Conservation (phyloP, 1,140 invertebrate genomes). For the Nylanderia fulva region DNA sequence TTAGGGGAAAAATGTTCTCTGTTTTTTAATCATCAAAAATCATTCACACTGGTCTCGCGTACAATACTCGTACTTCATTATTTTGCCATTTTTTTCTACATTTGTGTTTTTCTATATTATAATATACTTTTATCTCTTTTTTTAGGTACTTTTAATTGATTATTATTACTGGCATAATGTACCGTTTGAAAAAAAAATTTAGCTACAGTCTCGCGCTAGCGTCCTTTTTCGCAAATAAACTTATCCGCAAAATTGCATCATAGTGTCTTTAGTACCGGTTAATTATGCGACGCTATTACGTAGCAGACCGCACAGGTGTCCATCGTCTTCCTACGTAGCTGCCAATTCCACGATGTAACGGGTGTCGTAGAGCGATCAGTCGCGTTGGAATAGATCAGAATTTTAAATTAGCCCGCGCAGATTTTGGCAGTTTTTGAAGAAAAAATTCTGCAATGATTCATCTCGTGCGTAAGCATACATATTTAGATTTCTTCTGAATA, state of each 20-base stretch:
- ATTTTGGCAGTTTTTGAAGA: slow-evolving; percentile 50
- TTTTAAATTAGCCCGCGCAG: slow-evolving; percentile 19
- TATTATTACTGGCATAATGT: not conserved
- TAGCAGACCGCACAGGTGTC: slow-evolving; percentile 76
- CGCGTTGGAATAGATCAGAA: not conserved
- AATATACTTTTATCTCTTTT: not conserved
- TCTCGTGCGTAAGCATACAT: slow-evolving; percentile 8
- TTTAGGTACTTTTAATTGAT: not conserved
- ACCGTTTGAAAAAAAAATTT: too few relatives aligned
- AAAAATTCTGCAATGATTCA: slow-evolving; percentile 3
- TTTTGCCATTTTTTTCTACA: not conserved
- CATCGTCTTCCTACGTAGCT: slow-evolving; percentile 63
- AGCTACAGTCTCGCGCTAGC: not conserved
- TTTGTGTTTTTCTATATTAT: not conserved
- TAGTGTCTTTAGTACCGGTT: slow-evolving; percentile 62
- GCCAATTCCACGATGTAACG: slow-evolving; percentile 73
- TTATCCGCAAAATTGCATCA: slow-evolving; percentile 27
- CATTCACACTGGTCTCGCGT: not conserved
- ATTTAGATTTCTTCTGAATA: slow-evolving; percentile 5
- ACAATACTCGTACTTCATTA: not conserved
- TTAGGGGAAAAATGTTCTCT: not conserved
- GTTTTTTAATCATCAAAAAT: not conserved
- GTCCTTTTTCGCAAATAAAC: slow-evolving; percentile 5
- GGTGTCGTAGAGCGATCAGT: slow-evolving; percentile 57
- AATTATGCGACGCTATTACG: slow-evolving; percentile 75